Evolutionary conservation across 2,113 vertebrate species (phyloP).

Genomic region (Henicopernis longicauda): DNA sequence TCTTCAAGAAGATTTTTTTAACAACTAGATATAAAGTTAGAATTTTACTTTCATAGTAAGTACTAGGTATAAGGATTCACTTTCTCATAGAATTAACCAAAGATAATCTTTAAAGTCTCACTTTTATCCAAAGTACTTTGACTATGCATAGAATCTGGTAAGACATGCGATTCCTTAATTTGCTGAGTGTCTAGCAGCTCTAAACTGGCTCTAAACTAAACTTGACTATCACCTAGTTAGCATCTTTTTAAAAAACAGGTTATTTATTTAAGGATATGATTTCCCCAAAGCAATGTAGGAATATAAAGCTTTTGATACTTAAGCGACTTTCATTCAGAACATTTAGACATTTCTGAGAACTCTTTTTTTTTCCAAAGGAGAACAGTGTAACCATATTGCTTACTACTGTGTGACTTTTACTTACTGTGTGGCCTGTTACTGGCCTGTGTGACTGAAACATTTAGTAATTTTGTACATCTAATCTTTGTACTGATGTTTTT

Average conservation of each 20-base stretch:
- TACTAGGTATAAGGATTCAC: background rate
- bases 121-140: background rate
- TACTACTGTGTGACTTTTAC: too few species aligned
- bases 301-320: background rate
- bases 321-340: background rate
- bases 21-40: background rate
- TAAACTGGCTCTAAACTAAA: background rate
- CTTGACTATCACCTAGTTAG: background rate
- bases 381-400: background rate
- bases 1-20: background rate
- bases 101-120: background rate
- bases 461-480: background rate
- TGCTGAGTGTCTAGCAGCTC: background rate
- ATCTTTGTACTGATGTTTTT: background rate
- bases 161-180: background rate
- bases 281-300: background rate
- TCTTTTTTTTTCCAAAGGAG: background rate
- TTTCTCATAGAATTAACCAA: background rate
- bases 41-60: background rate
- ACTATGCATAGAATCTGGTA: background rate
- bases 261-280: background rate
- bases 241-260: background rate
- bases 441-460: background rate
- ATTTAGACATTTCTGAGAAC: background rate
- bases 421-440: too few species aligned